phyloP scores from a whole-genome alignment of 2,113 vertebrate genomes.

The Scomber colias region DNA sequence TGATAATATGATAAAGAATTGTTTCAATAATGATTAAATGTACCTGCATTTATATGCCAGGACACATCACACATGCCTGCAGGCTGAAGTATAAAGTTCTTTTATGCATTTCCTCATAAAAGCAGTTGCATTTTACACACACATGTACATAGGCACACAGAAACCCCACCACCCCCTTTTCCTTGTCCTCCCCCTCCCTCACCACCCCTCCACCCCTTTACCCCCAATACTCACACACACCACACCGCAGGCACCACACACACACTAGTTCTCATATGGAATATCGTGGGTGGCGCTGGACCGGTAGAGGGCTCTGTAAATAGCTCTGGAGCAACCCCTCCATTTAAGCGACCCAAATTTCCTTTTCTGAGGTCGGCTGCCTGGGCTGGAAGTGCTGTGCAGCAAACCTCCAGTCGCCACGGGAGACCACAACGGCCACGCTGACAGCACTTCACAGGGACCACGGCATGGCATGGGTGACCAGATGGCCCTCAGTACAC shows the following conservation, averaged over 20 bases:
- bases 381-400: conserved; percentile 85
- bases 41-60: conserved; percentile 15
- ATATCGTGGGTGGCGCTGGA: conserved; percentile 87
- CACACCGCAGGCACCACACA: conserved; percentile 76
- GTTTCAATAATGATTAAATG: conserved; percentile 42
- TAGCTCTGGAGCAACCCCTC: conserved; percentile 87
- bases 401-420: conserved; percentile 87
- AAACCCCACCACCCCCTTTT: conserved; percentile 8
- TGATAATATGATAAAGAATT: conserved; percentile 7
- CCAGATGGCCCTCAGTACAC: conserved; percentile 80
- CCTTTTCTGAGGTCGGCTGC: conserved; percentile 87
- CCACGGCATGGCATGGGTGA: conserved; percentile 78
- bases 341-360: conserved; percentile 87
- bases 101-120: conserved; percentile 63
- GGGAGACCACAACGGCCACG: conserved; percentile 83
- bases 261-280: conserved; percentile 82
- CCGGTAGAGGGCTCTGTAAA: conserved; percentile 84
- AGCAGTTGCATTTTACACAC: conserved; percentile 40
- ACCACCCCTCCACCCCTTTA: neutral
- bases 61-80: conserved; percentile 38
- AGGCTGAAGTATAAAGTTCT: conserved; percentile 37
- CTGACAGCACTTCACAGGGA: conserved; percentile 85
- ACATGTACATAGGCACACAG: conserved; percentile 43
- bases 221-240: conserved; percentile 59
- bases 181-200: neutral